Evolutionary conservation across 2,113 vertebrate species (phyloP), one percentile per base, ranked within the genome.

Genomic region (Hystrix cristata): DNA sequence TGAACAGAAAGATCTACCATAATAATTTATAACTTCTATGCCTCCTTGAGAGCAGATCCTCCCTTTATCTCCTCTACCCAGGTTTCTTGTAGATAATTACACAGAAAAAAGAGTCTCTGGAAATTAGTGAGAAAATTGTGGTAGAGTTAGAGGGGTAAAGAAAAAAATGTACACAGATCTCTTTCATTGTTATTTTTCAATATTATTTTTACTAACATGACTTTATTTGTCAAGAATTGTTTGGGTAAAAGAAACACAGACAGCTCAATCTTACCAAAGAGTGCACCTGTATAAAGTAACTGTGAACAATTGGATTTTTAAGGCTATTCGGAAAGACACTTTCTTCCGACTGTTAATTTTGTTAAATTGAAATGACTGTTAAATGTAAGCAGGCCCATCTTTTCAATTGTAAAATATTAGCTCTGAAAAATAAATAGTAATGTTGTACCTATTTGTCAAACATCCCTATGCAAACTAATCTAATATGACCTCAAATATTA

Each of bases 11-110:
- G 25, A 71, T 64, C 15, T 62, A 21, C 21, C 83, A 94, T 21
- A 96, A 78, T 93, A 86, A 87, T 53, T 81, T 48, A 53, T 38
- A 92, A 79, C 14, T 59, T 96, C n/a, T 53, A 5, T 76, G 7
- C 55, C 48, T 69, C 29, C 2, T 11, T 31, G n/a, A 93, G 74
- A 91, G 29, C 23, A 43, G 15, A 1, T 64, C 14, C 1, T 87
- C 16, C 57, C 51, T 90, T 95, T 18, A 11, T 31, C 19, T 23
- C 25, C 15, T 86, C 85, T n/a, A 62, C 10, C 15, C 43, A n/a
- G 31, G 9, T 81, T 74, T 82, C 59, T 89, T 80, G 11, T 53
- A 80, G 27, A 29, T 80, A 72, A 55, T 80, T 74, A 59, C 7
- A 90, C 59, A 90, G 25, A 84, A 87, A 96, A 91, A 25, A 18